Percentiles rank a stretch among this genome's conserved stretches.
Conservation (phyloP, 1,140 invertebrate genomes). For the Trialeurodes vaporariorum region DNA sequence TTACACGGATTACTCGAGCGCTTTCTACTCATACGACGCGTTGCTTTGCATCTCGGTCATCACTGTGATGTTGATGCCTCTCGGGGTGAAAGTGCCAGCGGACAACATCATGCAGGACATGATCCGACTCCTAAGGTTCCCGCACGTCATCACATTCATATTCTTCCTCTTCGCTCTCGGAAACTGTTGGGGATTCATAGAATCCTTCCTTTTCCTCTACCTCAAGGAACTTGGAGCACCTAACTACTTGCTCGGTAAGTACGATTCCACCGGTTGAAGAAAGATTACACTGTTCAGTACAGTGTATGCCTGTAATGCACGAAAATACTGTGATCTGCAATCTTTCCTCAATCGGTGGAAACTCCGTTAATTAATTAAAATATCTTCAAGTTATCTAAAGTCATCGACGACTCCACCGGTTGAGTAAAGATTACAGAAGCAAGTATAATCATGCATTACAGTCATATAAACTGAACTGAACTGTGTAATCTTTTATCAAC, state of each 20-base stretch:
- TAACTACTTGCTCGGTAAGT: slow-evolving; percentile 62
- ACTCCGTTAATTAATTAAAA: too few species aligned
- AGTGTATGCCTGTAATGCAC: too few species aligned
- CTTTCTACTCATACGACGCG: slow-evolving; percentile 61
- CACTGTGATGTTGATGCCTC: slow-evolving; percentile 54
- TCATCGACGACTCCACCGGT: too few species aligned
- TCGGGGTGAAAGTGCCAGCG: slow-evolving; percentile 55
- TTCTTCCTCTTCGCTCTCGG: slow-evolving; percentile 62
- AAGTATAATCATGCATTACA: too few species aligned
- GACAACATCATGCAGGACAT: slow-evolving; percentile 57
- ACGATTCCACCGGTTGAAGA: too few species aligned
- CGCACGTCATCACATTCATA: slow-evolving; percentile 60
- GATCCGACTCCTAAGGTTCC: slow-evolving; percentile 55
- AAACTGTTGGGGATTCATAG: slow-evolving; percentile 73
- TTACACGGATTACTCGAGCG: slow-evolving; percentile 63
- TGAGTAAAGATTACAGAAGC: too few species aligned
- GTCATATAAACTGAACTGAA: too few species aligned
- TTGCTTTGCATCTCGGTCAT: slow-evolving; percentile 52
- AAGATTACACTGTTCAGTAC: too few species aligned
- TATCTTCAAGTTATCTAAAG: too few species aligned
- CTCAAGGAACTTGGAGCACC: slow-evolving; percentile 65
- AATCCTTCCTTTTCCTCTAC: slow-evolving; percentile 73
- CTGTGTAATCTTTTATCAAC: too few species aligned
- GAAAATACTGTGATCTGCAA: too few species aligned
- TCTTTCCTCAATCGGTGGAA: too few species aligned